These are phyloP conservation scores for Delichon dasypus DNA, from an alignment of 2,797 vertebrate species.

Conservation along the genomic window DNA sequence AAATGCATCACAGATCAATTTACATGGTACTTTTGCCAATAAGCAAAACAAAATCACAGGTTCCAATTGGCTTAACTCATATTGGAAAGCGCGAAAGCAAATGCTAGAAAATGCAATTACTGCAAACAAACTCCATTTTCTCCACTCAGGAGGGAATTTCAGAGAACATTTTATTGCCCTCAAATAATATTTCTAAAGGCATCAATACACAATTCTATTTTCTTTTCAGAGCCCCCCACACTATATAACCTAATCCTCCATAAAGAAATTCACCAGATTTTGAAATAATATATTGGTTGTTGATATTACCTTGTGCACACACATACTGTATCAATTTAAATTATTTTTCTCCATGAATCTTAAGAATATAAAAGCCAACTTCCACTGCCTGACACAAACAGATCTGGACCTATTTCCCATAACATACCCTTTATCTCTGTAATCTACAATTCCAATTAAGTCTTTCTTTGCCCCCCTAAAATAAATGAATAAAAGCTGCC, in stretches of 20 bases:
- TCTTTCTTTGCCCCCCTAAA: background rate
- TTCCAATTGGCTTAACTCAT: conserved; percentile 82
- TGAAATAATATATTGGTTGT: conserved; percentile 63
- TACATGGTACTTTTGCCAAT: conserved; percentile 81
- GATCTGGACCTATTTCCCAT: conserved; percentile 29
- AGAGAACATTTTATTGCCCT: conserved; percentile 84
- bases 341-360: conserved; percentile 43
- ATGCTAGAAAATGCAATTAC: conserved; percentile 88
- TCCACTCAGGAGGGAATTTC: conserved; percentile 85
- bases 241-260: conserved; percentile 71
- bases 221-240: conserved; percentile 66
- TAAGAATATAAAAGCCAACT: conserved; percentile 5
- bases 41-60: conserved; percentile 85
- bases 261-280: conserved; percentile 63
- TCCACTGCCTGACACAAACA: conserved; percentile 42
- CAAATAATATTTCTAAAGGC: conserved; percentile 84
- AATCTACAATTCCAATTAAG: conserved; percentile 70
- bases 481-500: conserved; percentile 40
- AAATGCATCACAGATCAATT: conserved; percentile 89
- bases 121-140: conserved; percentile 87
- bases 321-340: conserved; percentile 66
- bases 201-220: conserved; percentile 81
- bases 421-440: conserved; percentile 27
- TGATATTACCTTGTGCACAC: conserved; percentile 65
- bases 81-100: conserved; percentile 80